Base-by-base conservation (phyloP, 30 jellyfish, hydroid and myxozoan genomes). In the Hydractinia symbiolongicarpus region DNA sequence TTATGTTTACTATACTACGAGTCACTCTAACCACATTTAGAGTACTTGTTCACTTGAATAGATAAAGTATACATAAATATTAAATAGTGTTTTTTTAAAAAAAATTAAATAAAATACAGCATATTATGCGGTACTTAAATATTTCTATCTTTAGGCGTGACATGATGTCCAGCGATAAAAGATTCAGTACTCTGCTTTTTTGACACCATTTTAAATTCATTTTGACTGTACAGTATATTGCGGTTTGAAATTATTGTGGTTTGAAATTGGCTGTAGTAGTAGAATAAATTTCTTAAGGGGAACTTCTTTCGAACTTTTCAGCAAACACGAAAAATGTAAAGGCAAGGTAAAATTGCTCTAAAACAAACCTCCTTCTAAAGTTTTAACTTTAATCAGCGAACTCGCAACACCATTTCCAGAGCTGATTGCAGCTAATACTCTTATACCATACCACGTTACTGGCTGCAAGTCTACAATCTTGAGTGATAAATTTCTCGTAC, bases 371-470 rank as follows among this genome's bases (percentile, higher is more conserved):
- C 62, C 57, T 17, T 51, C 81, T 19, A 44, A 15, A 30, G 81
- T 72, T 30, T 30, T 21, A 0, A 72, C 81, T 8, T 16, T 7
- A 72, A 72, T 44, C 57, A 44, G 16, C 40, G 81, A 10, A 0
- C 60, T 19, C 0, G 81, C 81, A 17, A 72, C 81, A 21, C 81
- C 81, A 72, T 72, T 72, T 51, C 81, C 81, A 5, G 57, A 21
- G 13, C 4, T 4, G 62, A 15, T 72, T 7, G 72, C 57, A 5
- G 62, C 81, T 53, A 72, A 49, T 21, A 72, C 81, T 17, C 81
- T 72, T 7, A 72, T 15, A 19, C 10, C 62, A 15, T 72, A 72
- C 81, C 62, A 44, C 53, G 81, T 72, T 30, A 21, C 57, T 19
- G 81, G 62, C 1, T 49, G 40, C n/a, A 72, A 53, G 50, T 72